These are phyloP conservation scores for Neomonachus schauinslandi DNA, from an alignment of 2,113 vertebrate genomes.

Conservation along the genomic window DNA sequence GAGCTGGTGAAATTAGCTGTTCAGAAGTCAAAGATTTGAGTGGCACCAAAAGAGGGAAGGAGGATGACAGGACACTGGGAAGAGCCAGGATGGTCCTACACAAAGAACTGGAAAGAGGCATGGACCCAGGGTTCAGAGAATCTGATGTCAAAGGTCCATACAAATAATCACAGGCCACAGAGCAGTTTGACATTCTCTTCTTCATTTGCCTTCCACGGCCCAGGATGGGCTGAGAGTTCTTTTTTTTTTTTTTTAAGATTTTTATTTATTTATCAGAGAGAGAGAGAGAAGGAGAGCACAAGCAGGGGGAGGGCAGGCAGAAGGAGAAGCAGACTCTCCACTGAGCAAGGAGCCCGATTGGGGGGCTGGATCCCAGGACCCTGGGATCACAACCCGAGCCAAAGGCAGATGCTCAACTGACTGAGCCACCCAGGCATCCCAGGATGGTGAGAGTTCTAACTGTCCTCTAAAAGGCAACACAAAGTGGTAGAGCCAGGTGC, in stretches of 20 bases:
- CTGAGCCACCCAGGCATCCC: no score
- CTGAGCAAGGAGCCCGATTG: no score
- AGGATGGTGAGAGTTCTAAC: not conserved
- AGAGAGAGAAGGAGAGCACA: no score
- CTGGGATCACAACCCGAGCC: no score
- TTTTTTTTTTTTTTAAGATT: no score
- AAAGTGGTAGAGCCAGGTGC: not conserved
- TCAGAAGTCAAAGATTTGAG: conserved; percentile 8
- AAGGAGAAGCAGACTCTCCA: no score
- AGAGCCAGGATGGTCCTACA: not conserved
- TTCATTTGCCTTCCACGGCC: not conserved
- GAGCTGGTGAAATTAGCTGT: not conserved
- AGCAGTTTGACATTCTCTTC: not conserved
- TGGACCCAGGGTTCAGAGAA: not conserved
- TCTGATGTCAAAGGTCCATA: not conserved
- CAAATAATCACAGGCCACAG: not conserved
- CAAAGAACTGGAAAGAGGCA: not conserved
- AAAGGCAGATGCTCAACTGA: no score
- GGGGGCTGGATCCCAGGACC: no score
- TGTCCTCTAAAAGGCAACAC: not conserved
- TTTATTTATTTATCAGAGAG: no score
- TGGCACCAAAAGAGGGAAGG: not conserved
- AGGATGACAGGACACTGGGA: not conserved
- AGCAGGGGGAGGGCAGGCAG: no score
- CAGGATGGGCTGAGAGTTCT: not conserved